Percentiles rank a stretch among this genome's conserved stretches.
These are phyloP conservation scores for Seriola rivoliana DNA, from an alignment of 2,113 vertebrate species.

Conservation along the genomic window DNA sequence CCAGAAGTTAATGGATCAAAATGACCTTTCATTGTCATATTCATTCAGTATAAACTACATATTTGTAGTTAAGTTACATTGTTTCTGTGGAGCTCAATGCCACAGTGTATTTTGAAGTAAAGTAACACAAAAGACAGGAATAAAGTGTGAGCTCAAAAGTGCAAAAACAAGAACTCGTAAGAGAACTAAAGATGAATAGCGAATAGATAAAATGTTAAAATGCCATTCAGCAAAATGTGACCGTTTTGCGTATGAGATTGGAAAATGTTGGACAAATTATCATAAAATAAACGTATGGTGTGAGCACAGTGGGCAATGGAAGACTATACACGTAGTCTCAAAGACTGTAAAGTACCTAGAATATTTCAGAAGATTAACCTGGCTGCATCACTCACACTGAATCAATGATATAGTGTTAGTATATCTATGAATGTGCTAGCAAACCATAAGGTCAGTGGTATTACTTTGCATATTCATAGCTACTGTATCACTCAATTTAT, in stretches of 20 bases:
- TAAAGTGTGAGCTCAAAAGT: no score
- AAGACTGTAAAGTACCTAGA: neutral
- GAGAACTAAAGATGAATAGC: no score
- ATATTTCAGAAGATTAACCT: neutral
- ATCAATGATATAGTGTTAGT: neutral
- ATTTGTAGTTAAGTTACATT: neutral
- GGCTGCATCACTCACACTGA: neutral
- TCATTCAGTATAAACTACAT: neutral
- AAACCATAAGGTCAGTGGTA: neutral
- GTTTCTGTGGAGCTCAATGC: neutral
- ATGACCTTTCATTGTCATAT: neutral
- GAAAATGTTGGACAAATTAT: neutral
- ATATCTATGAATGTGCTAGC: neutral
- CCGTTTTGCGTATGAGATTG: neutral
- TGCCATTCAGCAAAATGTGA: no score
- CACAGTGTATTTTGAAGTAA: neutral
- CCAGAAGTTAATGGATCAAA: neutral
- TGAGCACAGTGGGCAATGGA: neutral
- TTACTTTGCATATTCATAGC: neutral
- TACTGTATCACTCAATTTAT: neutral
- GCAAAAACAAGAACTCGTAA: no score
- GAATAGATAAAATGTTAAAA: no score
- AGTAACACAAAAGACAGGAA: no score
- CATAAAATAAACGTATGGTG: neutral
- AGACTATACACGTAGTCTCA: neutral